Evolutionary conservation across 2,888 invertebrate genomes (phyloP).

Genomic region (Erebia ligea): DNA sequence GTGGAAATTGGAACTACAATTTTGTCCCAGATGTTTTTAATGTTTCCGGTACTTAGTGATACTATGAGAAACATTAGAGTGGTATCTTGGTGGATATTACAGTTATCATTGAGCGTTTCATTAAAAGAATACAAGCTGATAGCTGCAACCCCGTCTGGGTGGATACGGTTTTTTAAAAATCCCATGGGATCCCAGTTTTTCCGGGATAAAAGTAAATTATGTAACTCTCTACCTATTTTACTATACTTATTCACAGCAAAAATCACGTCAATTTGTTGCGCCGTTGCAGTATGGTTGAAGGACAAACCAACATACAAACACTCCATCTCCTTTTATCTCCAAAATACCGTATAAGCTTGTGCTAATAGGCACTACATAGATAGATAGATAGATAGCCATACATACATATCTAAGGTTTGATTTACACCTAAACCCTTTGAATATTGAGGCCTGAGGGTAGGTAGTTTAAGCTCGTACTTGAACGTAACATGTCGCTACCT

Average conservation of each 20-base stretch:
- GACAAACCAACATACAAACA: too few species aligned
- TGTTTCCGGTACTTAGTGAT: not conserved
- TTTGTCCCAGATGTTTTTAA: conserved; percentile 1
- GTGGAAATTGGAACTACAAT: not conserved
- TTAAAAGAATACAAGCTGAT: not conserved
- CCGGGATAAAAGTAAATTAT: not conserved
- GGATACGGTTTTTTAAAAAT: not conserved
- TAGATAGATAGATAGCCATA: too few species aligned
- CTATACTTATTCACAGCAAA: not conserved
- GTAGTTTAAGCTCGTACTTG: too few species aligned
- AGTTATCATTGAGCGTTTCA: too few species aligned
- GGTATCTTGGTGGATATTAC: not conserved
- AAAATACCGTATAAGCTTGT: too few species aligned
- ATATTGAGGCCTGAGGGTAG: too few species aligned
- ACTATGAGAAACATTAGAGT: not conserved
- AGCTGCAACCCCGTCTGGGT: not conserved
- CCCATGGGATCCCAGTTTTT: not conserved
- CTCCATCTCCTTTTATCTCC: too few species aligned
- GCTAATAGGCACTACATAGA: too few species aligned
- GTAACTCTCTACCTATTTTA: not conserved
- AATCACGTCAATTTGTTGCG: not conserved
- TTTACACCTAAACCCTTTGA: too few species aligned
- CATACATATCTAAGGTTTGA: too few species aligned
- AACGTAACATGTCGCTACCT: too few species aligned
- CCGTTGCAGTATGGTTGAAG: too few species aligned